Conservation (phyloP, 2,888 invertebrate genomes). For the Scelioninae gen. 1 region DNA sequence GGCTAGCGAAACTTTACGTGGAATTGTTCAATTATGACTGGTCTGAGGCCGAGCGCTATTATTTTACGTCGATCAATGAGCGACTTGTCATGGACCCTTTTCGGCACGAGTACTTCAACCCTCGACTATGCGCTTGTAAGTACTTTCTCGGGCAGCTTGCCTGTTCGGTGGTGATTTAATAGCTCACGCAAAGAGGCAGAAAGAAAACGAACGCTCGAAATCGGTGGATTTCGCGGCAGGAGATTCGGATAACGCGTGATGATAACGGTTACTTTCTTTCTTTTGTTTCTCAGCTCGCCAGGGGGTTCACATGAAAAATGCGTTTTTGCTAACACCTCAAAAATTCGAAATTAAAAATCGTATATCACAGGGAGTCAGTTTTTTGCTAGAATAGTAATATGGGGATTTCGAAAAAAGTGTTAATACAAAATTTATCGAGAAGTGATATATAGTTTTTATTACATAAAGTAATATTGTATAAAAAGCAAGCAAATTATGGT, state of each 20-base stretch:
- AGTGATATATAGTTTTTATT: neutral
- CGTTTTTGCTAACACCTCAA: slow-evolving; percentile 33
- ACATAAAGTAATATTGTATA: neutral
- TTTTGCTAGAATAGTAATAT: slow-evolving; percentile 5
- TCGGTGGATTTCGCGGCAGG: slow-evolving; percentile 65
- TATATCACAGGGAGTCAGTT: slow-evolving; percentile 50
- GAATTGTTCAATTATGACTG: slow-evolving; percentile 64
- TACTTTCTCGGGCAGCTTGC: slow-evolving; percentile 61
- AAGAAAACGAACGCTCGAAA: slow-evolving; percentile 60
- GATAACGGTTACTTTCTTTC: slow-evolving; percentile 57
- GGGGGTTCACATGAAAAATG: slow-evolving; percentile 52
- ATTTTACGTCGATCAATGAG: slow-evolving; percentile 69
- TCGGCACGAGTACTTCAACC: slow-evolving; percentile 56
- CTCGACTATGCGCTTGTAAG: slow-evolving; percentile 49
- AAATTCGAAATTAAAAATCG: slow-evolving; percentile 56
- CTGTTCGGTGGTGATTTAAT: slow-evolving; percentile 67
- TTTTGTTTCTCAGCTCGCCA: slow-evolving; percentile 57
- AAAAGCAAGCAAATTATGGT: neutral
- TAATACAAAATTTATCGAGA: slow-evolving; percentile 6
- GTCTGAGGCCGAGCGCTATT: slow-evolving; percentile 58
- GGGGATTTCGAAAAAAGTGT: slow-evolving; percentile 16
- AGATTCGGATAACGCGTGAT: slow-evolving; percentile 60
- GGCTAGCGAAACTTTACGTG: slow-evolving; percentile 56
- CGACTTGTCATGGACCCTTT: slow-evolving; percentile 69
- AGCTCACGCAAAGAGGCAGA: slow-evolving; percentile 57